Base-by-base conservation (phyloP, 1,140 invertebrate genomes). In the Drosophila ogumai region DNA sequence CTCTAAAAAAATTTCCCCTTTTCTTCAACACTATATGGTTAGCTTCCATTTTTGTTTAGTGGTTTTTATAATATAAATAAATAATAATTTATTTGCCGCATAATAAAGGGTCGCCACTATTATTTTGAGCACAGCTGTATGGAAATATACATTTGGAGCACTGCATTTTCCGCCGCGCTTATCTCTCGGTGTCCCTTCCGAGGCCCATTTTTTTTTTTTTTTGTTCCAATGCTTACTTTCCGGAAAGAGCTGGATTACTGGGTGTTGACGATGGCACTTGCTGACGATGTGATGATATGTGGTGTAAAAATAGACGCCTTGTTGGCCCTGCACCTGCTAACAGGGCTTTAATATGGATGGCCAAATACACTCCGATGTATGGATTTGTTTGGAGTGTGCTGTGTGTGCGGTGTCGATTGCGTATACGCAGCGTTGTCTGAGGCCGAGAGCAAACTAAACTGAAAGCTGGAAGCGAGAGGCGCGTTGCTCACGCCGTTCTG, bases 391-490 rank as follows among this genome's bases (percentile, higher is more conserved):
- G 52, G 19, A 55, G 52, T 55, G 19, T 17, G n/a, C 7, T 13
- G 15, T 9, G 47, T n/a, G 43, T 72, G 47, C 41, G 54, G 54
- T 72, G 41, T 59, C 13, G 13, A 72, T 72, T 59, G 69, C 44
- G 67, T 59, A 59, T 72, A 73, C 69, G 66, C 67, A 31, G 69
- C 69, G 69, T 73, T 72, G 43, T 72, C 66, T 72, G 57, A 34
- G 64, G 44, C 54, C 57, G 54, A 46, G 66, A 49, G 31, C 67
- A 36, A 49, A 73, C 69, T 73, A 28, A 73, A 47, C 68, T 36
- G 54, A 55, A 55, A n/a, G 19, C 19, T 38, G 52, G 34, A 38
- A 55, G 19, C 32, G 19, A 55, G 54, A 72, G 67, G 43, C 36
- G 47, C 65, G 15, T 36, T 66, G 61, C 32, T 32, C 19, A 32